Percentiles rank a stretch among this genome's conserved stretches.
Conservation (phyloP, 2,113 vertebrate genomes). For the Melanerpes aurifrons region DNA sequence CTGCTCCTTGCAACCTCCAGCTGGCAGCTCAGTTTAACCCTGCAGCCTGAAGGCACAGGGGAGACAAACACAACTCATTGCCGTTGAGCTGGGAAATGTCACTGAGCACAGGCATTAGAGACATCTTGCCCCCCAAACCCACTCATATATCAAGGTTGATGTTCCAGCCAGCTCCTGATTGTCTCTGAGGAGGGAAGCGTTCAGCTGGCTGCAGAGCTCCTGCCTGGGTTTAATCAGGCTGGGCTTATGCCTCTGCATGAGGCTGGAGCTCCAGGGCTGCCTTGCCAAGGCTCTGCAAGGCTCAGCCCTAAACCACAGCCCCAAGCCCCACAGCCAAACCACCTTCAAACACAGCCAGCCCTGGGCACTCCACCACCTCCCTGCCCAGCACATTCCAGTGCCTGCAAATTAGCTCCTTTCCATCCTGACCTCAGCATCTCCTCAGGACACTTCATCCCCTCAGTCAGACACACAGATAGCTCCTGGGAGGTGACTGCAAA, state of each 20-base stretch:
- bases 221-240: neutral
- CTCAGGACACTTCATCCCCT: neutral
- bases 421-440: neutral
- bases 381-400: too few relatives aligned
- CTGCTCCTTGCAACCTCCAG: conserved; percentile 37
- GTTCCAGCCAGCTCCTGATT: neutral
- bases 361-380: too few relatives aligned
- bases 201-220: neutral
- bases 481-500: neutral
- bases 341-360: too few relatives aligned
- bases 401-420: neutral
- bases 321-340: too few relatives aligned
- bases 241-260: neutral
- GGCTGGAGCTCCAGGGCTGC: neutral
- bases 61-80: neutral
- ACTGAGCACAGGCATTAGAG: neutral
- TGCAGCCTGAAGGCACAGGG: conserved; percentile 14
- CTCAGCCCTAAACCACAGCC: too few relatives aligned
- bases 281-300: neutral
- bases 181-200: neutral
- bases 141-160: neutral
- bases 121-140: neutral
- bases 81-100: neutral
- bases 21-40: conserved; percentile 56
- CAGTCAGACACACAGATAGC: neutral